Evolutionary conservation across 2,113 vertebrate species (phyloP).

Genomic region (Tragelaphus imberbis): DNA sequence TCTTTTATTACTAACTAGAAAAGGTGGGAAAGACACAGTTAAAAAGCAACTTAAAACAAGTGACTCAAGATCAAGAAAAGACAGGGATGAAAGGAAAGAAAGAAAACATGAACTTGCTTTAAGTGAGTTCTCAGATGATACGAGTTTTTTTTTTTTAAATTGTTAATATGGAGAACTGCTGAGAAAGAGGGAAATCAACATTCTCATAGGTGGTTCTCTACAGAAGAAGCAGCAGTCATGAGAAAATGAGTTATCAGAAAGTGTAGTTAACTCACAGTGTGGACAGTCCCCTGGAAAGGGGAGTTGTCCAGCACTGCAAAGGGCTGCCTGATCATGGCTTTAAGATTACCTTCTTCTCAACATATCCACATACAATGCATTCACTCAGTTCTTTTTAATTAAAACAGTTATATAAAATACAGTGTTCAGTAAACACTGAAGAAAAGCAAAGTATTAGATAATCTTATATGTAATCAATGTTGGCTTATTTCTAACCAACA

Average conservation of each 20-base stretch:
- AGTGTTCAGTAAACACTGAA: neutral
- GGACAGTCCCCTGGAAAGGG: neutral
- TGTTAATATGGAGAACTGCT: neutral
- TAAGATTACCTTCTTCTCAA: neutral
- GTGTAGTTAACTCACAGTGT: neutral
- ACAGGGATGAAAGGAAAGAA: neutral
- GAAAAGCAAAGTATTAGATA: neutral
- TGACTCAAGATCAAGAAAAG: constrained; percentile 1
- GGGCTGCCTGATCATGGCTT: neutral
- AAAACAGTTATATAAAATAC: neutral
- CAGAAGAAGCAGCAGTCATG: neutral
- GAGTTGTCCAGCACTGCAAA: neutral
- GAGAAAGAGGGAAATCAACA: neutral
- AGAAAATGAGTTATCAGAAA: neutral
- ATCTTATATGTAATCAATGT: neutral
- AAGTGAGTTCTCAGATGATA: neutral
- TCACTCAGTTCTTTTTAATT: neutral
- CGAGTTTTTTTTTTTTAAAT: neutral
- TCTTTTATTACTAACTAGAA: neutral
- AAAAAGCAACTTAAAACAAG: neutral
- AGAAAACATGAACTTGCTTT: neutral
- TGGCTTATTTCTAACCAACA: neutral
- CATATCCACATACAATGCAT: neutral
- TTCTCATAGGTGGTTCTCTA: neutral
- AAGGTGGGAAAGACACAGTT: neutral